phyloP scores from a whole-genome alignment of 2,888 invertebrate genomes.

The Papilio elwesi region DNA sequence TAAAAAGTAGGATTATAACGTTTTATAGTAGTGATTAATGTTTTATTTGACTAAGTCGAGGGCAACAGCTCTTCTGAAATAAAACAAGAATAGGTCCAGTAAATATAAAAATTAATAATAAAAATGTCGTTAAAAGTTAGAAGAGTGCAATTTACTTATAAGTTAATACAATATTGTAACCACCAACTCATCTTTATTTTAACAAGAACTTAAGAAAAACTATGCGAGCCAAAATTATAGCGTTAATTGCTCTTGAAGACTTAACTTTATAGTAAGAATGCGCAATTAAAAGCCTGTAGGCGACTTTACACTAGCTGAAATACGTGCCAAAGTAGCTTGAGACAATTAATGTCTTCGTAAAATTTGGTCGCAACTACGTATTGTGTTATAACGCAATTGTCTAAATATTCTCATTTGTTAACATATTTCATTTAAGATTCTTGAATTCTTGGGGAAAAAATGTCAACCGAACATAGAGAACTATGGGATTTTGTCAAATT shows the following conservation, averaged over 20 bases:
- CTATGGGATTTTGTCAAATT: too few species aligned
- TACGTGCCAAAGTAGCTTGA: constrained; percentile 29
- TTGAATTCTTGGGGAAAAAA: neutral
- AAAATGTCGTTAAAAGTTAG: neutral
- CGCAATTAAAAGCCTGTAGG: constrained; percentile 25
- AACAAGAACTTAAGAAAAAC: constrained; percentile 19
- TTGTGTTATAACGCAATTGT: constrained; percentile 3
- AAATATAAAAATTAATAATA: neutral
- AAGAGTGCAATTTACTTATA: neutral
- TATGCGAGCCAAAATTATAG: constrained; percentile 6
- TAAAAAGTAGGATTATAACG: too few species aligned
- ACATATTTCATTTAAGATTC: neutral
- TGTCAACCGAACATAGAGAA: neutral
- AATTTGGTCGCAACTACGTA: constrained; percentile 15
- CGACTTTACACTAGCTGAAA: constrained; percentile 25
- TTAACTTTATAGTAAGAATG: constrained; percentile 23
- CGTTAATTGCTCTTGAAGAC: constrained; percentile 27
- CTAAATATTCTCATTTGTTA: constrained; percentile 2
- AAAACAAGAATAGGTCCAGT: neutral
- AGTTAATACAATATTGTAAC: constrained; percentile 3
- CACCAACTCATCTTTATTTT: neutral
- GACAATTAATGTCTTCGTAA: constrained; percentile 23
- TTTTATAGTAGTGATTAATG: too few species aligned
- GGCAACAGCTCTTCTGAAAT: too few species aligned
- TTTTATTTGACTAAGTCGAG: too few species aligned